phyloP scores from a whole-genome alignment of 2,888 invertebrate genomes.

The Deilephila porcellus region DNA sequence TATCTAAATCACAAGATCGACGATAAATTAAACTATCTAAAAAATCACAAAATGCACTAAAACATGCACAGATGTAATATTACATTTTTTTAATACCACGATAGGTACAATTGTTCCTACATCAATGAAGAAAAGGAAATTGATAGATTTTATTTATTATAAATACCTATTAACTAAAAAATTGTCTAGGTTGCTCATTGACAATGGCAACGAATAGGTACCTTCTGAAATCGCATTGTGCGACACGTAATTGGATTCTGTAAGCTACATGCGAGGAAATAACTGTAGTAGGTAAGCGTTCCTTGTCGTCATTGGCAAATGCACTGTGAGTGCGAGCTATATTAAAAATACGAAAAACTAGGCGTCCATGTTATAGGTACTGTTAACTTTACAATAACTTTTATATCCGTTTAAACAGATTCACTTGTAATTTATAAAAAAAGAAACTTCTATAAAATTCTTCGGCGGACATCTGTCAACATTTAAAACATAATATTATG shows the following conservation, averaged over 20 bases:
- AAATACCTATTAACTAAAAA: conserved; percentile 65
- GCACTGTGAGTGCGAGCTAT: conserved; percentile 6
- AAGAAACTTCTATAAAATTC: conserved; percentile 7
- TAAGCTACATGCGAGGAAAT: conserved; percentile 70
- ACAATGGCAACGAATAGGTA: conserved; percentile 48
- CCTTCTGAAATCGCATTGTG: conserved; percentile 53
- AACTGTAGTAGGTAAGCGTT: conserved; percentile 59
- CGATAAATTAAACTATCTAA: conserved; percentile 84
- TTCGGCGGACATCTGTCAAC: conserved; percentile 18
- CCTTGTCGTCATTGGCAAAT: conserved; percentile 37
- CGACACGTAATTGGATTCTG: conserved; percentile 46
- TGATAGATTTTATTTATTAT: conserved; percentile 52
- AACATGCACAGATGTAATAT: conserved; percentile 83
- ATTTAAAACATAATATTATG: conserved; percentile 31
- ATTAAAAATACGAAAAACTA: neutral
- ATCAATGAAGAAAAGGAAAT: conserved; percentile 63
- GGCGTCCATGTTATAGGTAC: conserved; percentile 46
- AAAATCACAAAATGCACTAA: conserved; percentile 85
- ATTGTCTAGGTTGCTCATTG: conserved; percentile 63
- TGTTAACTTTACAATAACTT: conserved; percentile 74
- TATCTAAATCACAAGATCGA: conserved; percentile 84
- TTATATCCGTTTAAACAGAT: conserved; percentile 37
- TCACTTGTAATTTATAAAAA: neutral
- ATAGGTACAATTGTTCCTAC: conserved; percentile 72
- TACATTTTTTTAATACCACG: conserved; percentile 79